Percentiles rank a stretch among this genome's conserved stretches.
Conservation (phyloP, 2,888 invertebrate genomes). For the Matsumyia berberina region DNA sequence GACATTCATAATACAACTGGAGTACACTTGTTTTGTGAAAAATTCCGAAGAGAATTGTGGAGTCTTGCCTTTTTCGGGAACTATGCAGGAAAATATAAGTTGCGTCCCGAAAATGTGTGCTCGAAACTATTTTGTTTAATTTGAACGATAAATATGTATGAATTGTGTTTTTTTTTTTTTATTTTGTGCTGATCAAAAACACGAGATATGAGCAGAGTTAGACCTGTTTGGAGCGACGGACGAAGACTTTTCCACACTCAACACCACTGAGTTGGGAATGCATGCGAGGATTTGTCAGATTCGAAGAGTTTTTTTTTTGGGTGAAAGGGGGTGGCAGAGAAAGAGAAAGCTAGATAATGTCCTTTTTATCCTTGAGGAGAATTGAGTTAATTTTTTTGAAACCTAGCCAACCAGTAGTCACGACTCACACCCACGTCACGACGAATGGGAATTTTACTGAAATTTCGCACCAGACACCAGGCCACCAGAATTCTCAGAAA, state of each 20-base stretch:
- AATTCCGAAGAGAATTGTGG: conserved; percentile 23
- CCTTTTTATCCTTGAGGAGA: conserved; percentile 65
- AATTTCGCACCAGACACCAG: too few relatives aligned
- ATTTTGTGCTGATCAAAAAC: conserved; percentile 53
- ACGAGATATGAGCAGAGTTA: conserved; percentile 57
- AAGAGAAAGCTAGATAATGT: conserved; percentile 39
- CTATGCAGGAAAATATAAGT: conserved; percentile 28
- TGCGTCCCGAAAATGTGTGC: conserved; percentile 28
- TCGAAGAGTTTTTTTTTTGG: conserved; percentile 19
- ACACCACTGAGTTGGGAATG: conserved; percentile 46
- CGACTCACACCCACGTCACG: too few relatives aligned
- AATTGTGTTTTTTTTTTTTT: conserved; percentile 20
- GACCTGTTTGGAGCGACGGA: conserved; percentile 39
- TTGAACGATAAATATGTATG: conserved; percentile 36
- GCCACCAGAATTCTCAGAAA: too few relatives aligned
- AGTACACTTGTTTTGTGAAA: conserved; percentile 56
- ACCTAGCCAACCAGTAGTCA: too few relatives aligned
- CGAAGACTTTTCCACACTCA: conserved; percentile 40
- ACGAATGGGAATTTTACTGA: too few relatives aligned
- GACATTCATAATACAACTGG: conserved; percentile 91
- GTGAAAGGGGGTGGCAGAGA: conserved; percentile 7
- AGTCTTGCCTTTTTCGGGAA: conserved; percentile 26
- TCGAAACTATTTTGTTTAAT: conserved; percentile 33
- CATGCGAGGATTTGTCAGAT: conserved; percentile 57
- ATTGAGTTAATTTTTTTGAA: too few relatives aligned